Evolutionary conservation across 2,113 vertebrate species (phyloP), one percentile per base, ranked within the genome.

Genomic region (Tenrec ecaudatus): DNA sequence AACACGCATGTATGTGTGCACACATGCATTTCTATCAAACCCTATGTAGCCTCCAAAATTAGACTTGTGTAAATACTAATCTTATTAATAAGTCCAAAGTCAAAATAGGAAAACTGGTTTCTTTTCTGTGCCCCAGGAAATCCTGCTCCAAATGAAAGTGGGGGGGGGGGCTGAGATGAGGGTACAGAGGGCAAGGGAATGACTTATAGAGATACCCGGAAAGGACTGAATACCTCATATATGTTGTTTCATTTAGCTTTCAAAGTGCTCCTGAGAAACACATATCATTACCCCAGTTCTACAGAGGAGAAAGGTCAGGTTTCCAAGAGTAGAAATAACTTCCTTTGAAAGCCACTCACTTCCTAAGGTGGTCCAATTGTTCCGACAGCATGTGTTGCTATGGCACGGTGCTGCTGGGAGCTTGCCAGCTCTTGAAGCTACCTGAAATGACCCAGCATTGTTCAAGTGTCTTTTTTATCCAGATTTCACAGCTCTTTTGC

Each of bases 11-110:
- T 14, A 53, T 53, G 47, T 53, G 47, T 53, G 47, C 60, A 62
- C 19, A 62, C 60, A 62, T 0, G 31, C 15, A 22, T 82, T 89
- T 38, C 36, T 89, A 1, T 85, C 68, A 76, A 53, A 60, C 20
- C 47, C 7, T 8, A 29, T 22, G 5, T 76, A 38, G 1, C n/a
- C 31, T 60, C 80, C 58, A 3, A 36, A 76, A 76, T 86, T 69
- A 62, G 62, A 89, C 43, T 62, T 53, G 43, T 81, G 4, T 75
- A 76, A 80, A 47, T 76, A 79, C 69, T 76, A 58, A 77, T 77
- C 90, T 47, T n/a, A 77, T 91, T 88, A 90, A n/a, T 60, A 31
- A 91, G 82, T 53, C 0, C 68, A 69, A 90, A 84, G 43, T 53
- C 27, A 53, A 82, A 43, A 60, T 4, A 53, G 6, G 25, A 82